Percentiles rank a stretch among this genome's conserved stretches.
These are phyloP conservation scores for Tragelaphus imberbis DNA, from an alignment of 2,113 vertebrate genomes.

Conservation along the genomic window DNA sequence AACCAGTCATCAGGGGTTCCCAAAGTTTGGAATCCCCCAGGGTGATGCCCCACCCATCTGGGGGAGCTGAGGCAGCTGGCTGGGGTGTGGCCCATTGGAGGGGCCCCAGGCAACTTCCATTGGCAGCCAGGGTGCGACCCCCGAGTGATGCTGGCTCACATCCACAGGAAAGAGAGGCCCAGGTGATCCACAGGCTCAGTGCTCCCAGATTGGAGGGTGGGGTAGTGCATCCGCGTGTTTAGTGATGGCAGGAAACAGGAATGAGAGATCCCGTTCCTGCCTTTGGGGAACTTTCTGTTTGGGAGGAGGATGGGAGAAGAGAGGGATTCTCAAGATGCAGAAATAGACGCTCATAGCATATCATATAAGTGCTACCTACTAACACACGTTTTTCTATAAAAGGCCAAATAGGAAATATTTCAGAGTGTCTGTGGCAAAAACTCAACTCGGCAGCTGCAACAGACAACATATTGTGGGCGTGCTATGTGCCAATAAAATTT, in stretches of 20 bases:
- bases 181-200: not conserved
- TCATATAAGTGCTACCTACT: not conserved
- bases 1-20: not conserved
- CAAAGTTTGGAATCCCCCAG: not conserved
- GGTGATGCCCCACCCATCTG: not conserved
- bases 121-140: no score
- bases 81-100: not conserved
- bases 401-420: not conserved
- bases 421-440: not conserved
- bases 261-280: not conserved
- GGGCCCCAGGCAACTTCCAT: not conserved
- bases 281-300: not conserved
- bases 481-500: not conserved
- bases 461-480: rapidly evolving
- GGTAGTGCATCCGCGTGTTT: not conserved
- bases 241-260: not conserved
- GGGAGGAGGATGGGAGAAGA: not conserved
- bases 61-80: not conserved
- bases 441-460: not conserved
- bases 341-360: not conserved
- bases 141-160: rapidly evolving
- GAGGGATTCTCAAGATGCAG: not conserved
- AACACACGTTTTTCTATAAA: not conserved
- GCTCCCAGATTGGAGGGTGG: not conserved
- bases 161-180: not conserved